These are phyloP conservation scores for Rhea americana DNA, from an alignment of 2,113 vertebrate genomes.

Conservation along the genomic window DNA sequence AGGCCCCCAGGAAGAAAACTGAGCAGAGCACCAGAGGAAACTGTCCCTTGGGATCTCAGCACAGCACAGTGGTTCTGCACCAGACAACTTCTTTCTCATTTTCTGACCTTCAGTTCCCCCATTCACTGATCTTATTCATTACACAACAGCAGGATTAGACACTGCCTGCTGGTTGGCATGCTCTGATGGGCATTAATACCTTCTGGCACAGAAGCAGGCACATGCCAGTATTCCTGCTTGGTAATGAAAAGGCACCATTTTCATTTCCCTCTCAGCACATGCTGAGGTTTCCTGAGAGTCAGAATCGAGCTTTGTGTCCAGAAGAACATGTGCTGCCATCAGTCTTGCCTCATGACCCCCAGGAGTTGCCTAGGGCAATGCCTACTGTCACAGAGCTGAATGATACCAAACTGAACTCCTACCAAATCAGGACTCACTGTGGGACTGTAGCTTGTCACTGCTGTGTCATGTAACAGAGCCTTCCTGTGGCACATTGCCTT, in stretches of 20 bases:
- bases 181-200: constrained; percentile 60
- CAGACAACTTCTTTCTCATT: neutral
- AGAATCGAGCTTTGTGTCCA: neutral
- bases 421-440: neutral
- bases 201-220: constrained; percentile 43
- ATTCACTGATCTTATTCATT: constrained; percentile 57
- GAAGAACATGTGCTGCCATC: neutral
- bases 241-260: constrained; percentile 57
- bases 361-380: neutral
- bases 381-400: neutral
- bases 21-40: neutral
- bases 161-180: constrained; percentile 53
- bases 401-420: neutral
- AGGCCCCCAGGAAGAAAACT: neutral
- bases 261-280: constrained; percentile 17
- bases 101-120: constrained; percentile 13
- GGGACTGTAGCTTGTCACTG: neutral
- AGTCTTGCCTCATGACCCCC: neutral
- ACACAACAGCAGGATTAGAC: constrained; percentile 58
- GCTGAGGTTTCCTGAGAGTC: constrained; percentile 1
- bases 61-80: neutral
- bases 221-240: constrained; percentile 26
- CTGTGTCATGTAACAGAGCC: neutral
- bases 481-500: neutral
- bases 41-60: neutral